Evolutionary conservation across 2,888 invertebrate species (phyloP), one percentile per base, ranked within the genome.

Genomic region (Caenorhabditis zanzibari): DNA sequence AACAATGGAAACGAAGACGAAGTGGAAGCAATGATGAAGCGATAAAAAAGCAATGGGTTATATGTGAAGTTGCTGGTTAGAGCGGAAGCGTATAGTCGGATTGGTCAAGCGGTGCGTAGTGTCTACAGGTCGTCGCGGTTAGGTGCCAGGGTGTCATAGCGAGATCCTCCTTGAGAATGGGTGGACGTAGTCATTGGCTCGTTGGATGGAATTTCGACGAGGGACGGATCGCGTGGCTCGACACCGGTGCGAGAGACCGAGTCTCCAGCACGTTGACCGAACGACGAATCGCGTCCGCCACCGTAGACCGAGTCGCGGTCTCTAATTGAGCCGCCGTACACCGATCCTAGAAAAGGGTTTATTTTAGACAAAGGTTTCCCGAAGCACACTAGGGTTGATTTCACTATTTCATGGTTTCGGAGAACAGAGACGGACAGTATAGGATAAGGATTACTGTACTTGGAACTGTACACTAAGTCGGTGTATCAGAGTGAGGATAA

Each of bases 201-300:
- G 56, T 83, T 86, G 56, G 81, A 84, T 68, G 88, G 88, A 38
- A 86, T 88, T 52, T 88, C 86, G 41, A 88, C 84, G 35, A 88
- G 49, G 7, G 85, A 85, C 47, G 86, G 83, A 58, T 86, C 86
- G 24, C 81, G 66, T 38, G 85, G 74, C 28, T 81, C 82, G 26
- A 52, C 68, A 19, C 58, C 72, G 12, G 69, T 44, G 32, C 81
- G 74, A 24, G 81, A 81, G 71, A 85, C 54, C 12, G 79, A 79
- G 47, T 76, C 81, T 26, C 84, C 81, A 38, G 79, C 80, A 52
- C 81, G 84, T 10, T 75, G 72, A 12, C 81, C 80, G 38, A 74
- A 85, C 35, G 81, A 73, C 56, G 80, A 82, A 49, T 83, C 86
- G 63, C 85, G 81, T 49, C 85, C 84, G 41, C 84, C 85, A 59